phyloP scores from a whole-genome alignment of 2,113 vertebrate genomes.

The Mormoops blainvillei region DNA sequence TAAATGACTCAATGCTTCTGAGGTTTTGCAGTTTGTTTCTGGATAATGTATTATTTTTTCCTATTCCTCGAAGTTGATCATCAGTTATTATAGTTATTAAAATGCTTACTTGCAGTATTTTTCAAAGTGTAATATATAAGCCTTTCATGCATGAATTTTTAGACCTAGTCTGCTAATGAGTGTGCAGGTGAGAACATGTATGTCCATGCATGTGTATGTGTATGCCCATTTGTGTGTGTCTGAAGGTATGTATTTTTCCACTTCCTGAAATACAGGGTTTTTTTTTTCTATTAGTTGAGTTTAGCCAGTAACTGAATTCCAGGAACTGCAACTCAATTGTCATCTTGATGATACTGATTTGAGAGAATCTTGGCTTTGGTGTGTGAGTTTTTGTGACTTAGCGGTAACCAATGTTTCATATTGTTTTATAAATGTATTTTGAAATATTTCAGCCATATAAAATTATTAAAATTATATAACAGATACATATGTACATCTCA shows the following conservation, averaged over 20 bases:
- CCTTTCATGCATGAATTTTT: neutral
- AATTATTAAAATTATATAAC: neutral
- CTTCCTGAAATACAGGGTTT: neutral
- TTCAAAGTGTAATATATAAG: neutral
- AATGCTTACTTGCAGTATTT: neutral
- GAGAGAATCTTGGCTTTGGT: neutral
- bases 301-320: neutral
- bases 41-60: neutral
- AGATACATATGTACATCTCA: neutral
- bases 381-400: neutral
- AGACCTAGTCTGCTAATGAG: neutral
- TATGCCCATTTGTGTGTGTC: neutral
- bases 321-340: neutral
- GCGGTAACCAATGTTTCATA: neutral
- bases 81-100: neutral
- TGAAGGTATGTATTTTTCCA: neutral
- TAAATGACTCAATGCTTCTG: neutral
- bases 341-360: neutral
- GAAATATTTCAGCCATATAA: neutral
- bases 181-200: neutral
- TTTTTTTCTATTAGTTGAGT: neutral
- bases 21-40: neutral
- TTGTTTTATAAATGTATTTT: neutral
- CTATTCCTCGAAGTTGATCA: neutral
- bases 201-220: neutral